Base-by-base conservation (phyloP, 2,888 invertebrate species). In the Hanleya hanleyi region DNA sequence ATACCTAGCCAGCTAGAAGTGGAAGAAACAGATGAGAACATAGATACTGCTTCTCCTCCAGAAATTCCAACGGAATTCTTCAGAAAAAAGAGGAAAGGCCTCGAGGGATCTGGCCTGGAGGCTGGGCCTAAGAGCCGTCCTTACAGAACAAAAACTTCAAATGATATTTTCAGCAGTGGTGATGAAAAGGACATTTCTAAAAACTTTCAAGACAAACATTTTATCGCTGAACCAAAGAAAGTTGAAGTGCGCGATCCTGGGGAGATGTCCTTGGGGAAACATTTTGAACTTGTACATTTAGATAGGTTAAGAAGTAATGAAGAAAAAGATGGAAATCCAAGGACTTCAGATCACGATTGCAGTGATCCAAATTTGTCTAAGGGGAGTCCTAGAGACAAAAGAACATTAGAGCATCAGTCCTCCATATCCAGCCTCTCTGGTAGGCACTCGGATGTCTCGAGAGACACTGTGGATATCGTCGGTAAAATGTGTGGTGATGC, bases 71-170 rank as follows among this genome's bases (percentile, higher is more conserved):
- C 82, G 61, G 83, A 83, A 65, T 84, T 83, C 75, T 75, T 80
- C 70, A 81, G 82, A 32, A 84, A 83, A 67, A 86, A 87, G 73
- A 73, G 85, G 33, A 77, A 83, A 62, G 85, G 84, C 61, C 69
- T 78, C 32, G 83, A 83, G 22, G 77, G 76, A 61, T 50, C 71
- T 7, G 79, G 75, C 32, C 76, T 71, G 7, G 77, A 74, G 57
- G 73, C 68, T 72, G 77, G 78, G 62, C 67, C 75, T 66, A 80
- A 79, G 74, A 77, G 70, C 69, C 71, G 84, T 18, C 80, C 81
- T 38, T 85, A 84, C 75, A 74, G 83, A 51, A 65, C 67, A 37
- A 81, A 81, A 64, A 75, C 80, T 22, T 57, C 57, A 26, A 83
- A 84, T 35, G 80, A 77, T 65, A 73, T 71, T 68, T 75, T 80